Evolutionary conservation across 2,797 vertebrate genomes (phyloP).

Genomic region (Sebastes elongatus): DNA sequence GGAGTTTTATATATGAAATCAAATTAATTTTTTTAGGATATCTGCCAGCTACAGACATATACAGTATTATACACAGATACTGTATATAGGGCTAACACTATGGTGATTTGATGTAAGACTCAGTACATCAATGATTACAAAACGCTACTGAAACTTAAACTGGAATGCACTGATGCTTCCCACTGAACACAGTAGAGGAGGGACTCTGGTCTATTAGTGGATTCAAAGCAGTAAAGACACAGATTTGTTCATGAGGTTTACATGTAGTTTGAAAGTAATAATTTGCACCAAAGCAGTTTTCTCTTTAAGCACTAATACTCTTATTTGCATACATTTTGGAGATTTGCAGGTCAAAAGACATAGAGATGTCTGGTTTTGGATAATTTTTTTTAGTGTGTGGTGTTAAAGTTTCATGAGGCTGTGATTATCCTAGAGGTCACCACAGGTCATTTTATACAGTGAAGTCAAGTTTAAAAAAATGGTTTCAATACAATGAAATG

Average conservation of each 20-base stretch:
- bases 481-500: no score
- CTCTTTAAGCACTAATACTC: not conserved
- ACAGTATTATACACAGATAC: slow-evolving; percentile 27
- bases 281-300: not conserved
- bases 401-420: no score
- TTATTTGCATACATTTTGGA: not conserved
- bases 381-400: no score
- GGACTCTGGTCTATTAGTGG: not conserved
- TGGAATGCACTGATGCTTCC: slow-evolving; percentile 46
- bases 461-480: no score
- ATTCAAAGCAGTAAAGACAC: not conserved
- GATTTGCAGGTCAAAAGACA: slow-evolving; percentile 35
- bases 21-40: not conserved
- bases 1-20: not conserved
- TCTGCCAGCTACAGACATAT: slow-evolving; percentile 16
- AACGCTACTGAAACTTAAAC: slow-evolving; percentile 9
- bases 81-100: slow-evolving; percentile 3
- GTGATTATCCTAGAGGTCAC: no score
- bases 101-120: slow-evolving; percentile 8
- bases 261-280: not conserved
- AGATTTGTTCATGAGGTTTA: not conserved
- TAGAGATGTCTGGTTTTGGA: not conserved
- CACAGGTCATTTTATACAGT: no score
- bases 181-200: slow-evolving; percentile 39
- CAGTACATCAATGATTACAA: slow-evolving; percentile 7